phyloP scores from a whole-genome alignment of 2,888 invertebrate species.

The Caenorhabditis drosophilae region DNA sequence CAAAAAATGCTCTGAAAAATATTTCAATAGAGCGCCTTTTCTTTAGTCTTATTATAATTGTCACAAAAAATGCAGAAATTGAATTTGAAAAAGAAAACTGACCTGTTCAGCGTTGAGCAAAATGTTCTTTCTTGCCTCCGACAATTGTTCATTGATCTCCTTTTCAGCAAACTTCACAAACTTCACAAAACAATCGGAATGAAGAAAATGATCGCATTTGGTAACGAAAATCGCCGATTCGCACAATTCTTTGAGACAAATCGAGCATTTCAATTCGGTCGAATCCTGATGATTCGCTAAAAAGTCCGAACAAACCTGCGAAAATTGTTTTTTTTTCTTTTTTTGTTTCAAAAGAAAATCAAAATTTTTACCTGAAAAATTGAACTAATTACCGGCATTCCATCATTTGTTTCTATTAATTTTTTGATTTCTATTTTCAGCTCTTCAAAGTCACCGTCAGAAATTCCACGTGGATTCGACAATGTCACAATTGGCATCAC shows the following conservation, averaged over 20 bases:
- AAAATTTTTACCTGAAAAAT: constrained; percentile 26
- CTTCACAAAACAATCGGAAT: constrained; percentile 14
- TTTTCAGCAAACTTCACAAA: constrained; percentile 5
- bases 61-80: too few species aligned
- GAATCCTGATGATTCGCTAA: constrained; percentile 15
- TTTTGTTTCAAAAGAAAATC: neutral
- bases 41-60: too few species aligned
- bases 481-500: constrained; percentile 5
- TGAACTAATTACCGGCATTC: constrained; percentile 20
- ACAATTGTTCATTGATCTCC: too few species aligned
- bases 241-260: constrained; percentile 13
- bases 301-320: constrained; percentile 20
- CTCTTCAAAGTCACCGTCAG: constrained; percentile 16
- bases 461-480: constrained; percentile 32
- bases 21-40: too few species aligned
- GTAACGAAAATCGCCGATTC: constrained; percentile 17
- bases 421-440: constrained; percentile 6
- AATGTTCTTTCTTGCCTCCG: too few species aligned
- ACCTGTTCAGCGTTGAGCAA: constrained; percentile 18
- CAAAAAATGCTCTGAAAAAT: constrained; percentile 24
- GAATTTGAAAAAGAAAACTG: neutral
- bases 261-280: constrained; percentile 23
- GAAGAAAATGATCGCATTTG: constrained; percentile 29
- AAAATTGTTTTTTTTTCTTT: neutral
- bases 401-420: constrained; percentile 10